These are phyloP conservation scores for Steinernema carpocapsae DNA, from an alignment of 2,888 invertebrate species.

Conservation along the genomic window DNA sequence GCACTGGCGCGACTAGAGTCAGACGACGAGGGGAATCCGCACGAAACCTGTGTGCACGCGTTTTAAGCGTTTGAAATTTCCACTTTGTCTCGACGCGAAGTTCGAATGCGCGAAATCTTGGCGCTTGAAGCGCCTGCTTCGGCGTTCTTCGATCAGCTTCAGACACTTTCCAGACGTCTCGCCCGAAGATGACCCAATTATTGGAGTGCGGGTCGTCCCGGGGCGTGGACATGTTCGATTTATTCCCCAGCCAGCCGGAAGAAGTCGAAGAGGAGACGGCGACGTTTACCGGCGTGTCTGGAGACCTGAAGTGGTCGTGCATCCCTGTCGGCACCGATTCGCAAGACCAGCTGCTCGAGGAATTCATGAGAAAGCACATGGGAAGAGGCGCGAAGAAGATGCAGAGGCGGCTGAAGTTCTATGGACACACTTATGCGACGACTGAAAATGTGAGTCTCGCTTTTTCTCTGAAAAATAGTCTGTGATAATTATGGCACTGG, in stretches of 20 bases:
- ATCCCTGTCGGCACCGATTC: not conserved
- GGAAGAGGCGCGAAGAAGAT: not conserved
- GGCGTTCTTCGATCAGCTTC: not conserved
- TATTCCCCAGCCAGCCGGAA: not conserved
- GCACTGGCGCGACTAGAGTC: not conserved
- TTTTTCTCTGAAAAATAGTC: too few species aligned
- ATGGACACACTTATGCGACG: not conserved
- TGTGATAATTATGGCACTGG: too few species aligned
- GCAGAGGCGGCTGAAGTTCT: constrained; percentile 13
- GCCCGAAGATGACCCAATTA: not conserved
- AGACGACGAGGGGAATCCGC: not conserved
- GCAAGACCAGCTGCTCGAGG: not conserved
- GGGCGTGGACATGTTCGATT: constrained; percentile 15
- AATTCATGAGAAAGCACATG: not conserved
- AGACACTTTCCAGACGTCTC: not conserved
- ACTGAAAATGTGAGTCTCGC: constrained; percentile 14
- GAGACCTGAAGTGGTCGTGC: not conserved
- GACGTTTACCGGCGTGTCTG: not conserved
- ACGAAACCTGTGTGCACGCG: too few species aligned
- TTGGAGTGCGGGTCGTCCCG: not conserved
- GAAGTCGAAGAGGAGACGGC: not conserved
- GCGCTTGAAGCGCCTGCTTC: not conserved
- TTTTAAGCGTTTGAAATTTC: too few species aligned
- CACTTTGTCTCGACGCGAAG: not conserved
- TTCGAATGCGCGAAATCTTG: not conserved